Conservation (phyloP, 2,888 invertebrate species). For the Abrostola tripartita region DNA sequence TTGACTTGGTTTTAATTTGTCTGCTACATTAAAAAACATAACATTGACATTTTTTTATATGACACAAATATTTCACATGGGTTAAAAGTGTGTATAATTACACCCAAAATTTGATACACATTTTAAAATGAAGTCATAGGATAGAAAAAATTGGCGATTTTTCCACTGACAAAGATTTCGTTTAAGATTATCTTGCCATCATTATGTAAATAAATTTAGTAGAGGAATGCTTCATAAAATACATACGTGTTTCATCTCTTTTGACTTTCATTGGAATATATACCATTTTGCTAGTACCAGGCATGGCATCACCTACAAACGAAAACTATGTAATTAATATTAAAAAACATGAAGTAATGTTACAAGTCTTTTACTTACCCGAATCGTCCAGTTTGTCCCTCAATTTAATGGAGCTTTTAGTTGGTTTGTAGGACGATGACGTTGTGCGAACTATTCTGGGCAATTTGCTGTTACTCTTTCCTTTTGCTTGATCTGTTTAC, state of each 20-base stretch:
- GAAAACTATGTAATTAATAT: constrained; percentile 17
- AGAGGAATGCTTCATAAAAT: neutral
- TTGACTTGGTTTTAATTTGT: constrained; percentile 63
- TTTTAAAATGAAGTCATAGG: too few species aligned
- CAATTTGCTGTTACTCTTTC: constrained; percentile 46
- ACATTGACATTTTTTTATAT: neutral
- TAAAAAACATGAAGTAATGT: constrained; percentile 13
- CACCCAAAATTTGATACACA: too few species aligned
- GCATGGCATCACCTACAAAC: constrained; percentile 44
- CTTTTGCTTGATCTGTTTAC: constrained; percentile 42
- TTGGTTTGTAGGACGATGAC: constrained; percentile 24
- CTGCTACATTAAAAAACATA: constrained; percentile 14
- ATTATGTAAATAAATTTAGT: too few species aligned
- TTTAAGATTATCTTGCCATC: too few species aligned
- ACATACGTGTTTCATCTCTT: constrained; percentile 34
- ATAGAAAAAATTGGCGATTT: too few species aligned
- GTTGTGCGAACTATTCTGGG: constrained; percentile 49
- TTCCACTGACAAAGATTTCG: too few species aligned
- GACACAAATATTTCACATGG: neutral
- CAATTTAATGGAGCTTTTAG: constrained; percentile 20
- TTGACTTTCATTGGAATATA: constrained; percentile 16
- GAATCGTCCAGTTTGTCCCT: constrained; percentile 38
- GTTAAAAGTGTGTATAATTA: too few species aligned
- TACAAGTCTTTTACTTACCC: constrained; percentile 43
- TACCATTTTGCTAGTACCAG: constrained; percentile 44